Base-by-base conservation (phyloP, 1,140 invertebrate species). In the Dendroctonus valens region DNA sequence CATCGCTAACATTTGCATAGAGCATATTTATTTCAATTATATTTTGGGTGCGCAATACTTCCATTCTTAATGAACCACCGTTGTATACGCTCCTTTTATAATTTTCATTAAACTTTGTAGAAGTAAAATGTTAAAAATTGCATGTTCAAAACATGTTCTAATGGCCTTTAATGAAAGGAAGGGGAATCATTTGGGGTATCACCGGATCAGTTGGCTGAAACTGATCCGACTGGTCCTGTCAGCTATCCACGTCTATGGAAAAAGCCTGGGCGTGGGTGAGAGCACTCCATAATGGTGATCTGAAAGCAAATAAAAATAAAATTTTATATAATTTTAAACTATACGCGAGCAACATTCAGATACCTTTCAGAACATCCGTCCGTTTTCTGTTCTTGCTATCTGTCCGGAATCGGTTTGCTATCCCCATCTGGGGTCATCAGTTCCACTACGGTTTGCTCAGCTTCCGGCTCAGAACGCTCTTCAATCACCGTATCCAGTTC, bases 401-500 rank as follows among this genome's bases (percentile, higher is more conserved):
- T 83, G 76, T 80, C 81, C 9, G 44, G 37, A 6, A 40, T 40
- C 11, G 66, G 59, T 3, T 81, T 78, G 52, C 80, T 80, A 66
- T 83, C 82, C 1, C 79, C 75, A 66, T 85, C 83, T 26, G 83
- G 83, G 5, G 83, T 79, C 72, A 80, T 83, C 74, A 83, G 78
- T 69, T 84, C 83, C 57, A 83, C 78, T 15, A 74, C 70, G 0
- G 77, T 78, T 14, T 71, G 72, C 54, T 78, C 77, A 15, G 73
- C 85, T 75, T 92, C 89, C 7, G 87, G 86, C 75, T 91, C 90
- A 15, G 83, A 85, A 65, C 88, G 83, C 74, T 92, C 91, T 76
- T 92, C 91, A 11, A 92, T 81, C 8, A 92, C 91, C 0, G 91
- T 92, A 74, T 91, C 90, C 71, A 92, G 79, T 75, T 92, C 90